Percentiles rank a stretch among this genome's conserved stretches.
phyloP scores from a whole-genome alignment of 2,888 invertebrate species.

The Agrenia bidenticulata region DNA sequence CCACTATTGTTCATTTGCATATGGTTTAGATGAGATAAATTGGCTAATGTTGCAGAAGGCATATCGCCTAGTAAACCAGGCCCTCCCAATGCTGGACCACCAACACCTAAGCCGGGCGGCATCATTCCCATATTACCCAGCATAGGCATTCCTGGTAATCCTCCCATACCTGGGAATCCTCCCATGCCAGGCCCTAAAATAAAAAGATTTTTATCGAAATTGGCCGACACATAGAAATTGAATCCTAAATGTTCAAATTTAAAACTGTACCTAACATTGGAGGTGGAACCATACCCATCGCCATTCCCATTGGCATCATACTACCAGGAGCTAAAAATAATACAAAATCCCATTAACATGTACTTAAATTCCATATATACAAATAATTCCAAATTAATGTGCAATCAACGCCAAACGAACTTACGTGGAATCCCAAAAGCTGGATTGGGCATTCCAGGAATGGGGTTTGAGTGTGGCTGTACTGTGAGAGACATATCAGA shows the following conservation, averaged over 20 bases:
- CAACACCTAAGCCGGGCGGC: constrained; percentile 33
- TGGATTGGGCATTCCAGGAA: constrained; percentile 19
- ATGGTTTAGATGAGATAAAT: constrained; percentile 16
- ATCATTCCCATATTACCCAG: constrained; percentile 45
- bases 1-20: constrained; percentile 27
- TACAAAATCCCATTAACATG: no score
- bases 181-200: constrained; percentile 6
- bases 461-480: constrained; percentile 6
- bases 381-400: no score
- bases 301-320: constrained; percentile 47
- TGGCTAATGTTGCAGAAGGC: constrained; percentile 27
- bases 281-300: constrained; percentile 49
- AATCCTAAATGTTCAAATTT: not conserved
- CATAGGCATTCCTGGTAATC: constrained; percentile 40
- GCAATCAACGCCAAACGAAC: no score
- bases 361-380: no score
- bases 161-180: constrained; percentile 29
- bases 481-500: constrained; percentile 19
- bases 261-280: constrained; percentile 41
- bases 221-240: no score
- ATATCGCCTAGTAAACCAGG: constrained; percentile 51
- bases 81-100: constrained; percentile 32
- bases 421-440: constrained; percentile 51
- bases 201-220: no score
- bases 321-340: constrained; percentile 25